Evolutionary conservation across 1,140 invertebrate species (phyloP).

Genomic region (Pararge aegeria): DNA sequence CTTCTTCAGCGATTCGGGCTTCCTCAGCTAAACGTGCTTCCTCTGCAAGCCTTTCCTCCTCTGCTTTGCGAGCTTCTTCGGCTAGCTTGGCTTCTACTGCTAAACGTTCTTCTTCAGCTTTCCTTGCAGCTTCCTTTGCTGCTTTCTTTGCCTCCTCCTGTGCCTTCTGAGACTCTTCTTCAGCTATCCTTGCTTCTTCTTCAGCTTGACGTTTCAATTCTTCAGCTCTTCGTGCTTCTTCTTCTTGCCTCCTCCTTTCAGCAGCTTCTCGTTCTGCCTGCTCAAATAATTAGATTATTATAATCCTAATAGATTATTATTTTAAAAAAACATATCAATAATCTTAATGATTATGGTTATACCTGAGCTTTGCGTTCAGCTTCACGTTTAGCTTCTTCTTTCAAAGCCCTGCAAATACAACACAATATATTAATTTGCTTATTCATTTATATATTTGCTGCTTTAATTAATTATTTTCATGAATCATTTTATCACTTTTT

Average conservation of each 20-base stretch:
- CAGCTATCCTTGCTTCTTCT: slow-evolving; percentile 65
- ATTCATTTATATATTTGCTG: too few relatives aligned
- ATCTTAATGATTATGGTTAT: slow-evolving; percentile 26
- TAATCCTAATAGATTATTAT: too few relatives aligned
- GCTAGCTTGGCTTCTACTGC: slow-evolving; percentile 78
- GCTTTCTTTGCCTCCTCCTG: slow-evolving; percentile 67
- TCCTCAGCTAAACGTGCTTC: slow-evolving; percentile 80
- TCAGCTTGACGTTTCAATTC: slow-evolving; percentile 56
- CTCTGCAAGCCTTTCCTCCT: slow-evolving; percentile 79
- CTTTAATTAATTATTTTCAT: too few relatives aligned
- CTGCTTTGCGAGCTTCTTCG: slow-evolving; percentile 73
- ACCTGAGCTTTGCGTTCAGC: slow-evolving; percentile 74
- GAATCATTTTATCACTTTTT: too few relatives aligned
- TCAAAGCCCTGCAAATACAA: slow-evolving; percentile 65
- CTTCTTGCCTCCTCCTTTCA: slow-evolving; percentile 22
- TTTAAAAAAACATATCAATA: neutral
- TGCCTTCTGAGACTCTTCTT: slow-evolving; percentile 76
- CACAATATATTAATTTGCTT: too few relatives aligned
- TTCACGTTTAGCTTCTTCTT: slow-evolving; percentile 76
- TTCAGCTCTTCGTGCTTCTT: slow-evolving; percentile 40
- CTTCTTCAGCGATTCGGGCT: slow-evolving; percentile 70
- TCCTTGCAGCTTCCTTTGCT: slow-evolving; percentile 75
- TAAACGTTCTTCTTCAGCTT: slow-evolving; percentile 72
- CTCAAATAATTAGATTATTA: slow-evolving; percentile 13
- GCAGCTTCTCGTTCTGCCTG: slow-evolving; percentile 59